Conservation (phyloP, 1,140 invertebrate genomes). For the Berghia stephanieae region DNA sequence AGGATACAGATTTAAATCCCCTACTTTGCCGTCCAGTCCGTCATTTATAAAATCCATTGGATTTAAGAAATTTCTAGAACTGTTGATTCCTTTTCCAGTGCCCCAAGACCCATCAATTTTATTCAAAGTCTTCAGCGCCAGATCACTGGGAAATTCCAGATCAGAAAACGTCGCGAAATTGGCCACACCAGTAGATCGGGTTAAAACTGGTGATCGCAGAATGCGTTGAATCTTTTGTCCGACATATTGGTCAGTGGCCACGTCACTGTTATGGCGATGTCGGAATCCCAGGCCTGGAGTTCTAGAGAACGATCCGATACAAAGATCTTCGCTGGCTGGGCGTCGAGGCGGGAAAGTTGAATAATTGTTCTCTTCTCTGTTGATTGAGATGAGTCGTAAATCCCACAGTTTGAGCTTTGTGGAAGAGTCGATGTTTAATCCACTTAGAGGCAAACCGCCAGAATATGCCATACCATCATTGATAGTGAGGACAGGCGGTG, state of each 20-base stretch:
- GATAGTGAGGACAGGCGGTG: too few relatives aligned
- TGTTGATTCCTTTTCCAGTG: not conserved
- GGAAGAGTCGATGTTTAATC: not conserved
- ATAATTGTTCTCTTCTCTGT: conserved; percentile 24
- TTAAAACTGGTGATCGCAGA: not conserved
- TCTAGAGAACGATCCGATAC: not conserved
- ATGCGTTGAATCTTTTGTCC: conserved; percentile 7
- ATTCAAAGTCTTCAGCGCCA: too few relatives aligned
- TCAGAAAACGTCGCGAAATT: not conserved
- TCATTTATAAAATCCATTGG: not conserved
- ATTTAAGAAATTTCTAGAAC: not conserved
- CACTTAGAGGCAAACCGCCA: too few relatives aligned
- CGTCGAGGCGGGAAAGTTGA: conserved; percentile 20
- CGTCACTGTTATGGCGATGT: conserved; percentile 23
- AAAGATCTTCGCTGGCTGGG: not conserved
- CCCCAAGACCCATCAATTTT: not conserved
- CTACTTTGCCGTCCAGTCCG: not conserved
- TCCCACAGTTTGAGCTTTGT: conserved; percentile 29
- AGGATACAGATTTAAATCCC: not conserved
- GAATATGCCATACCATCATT: too few relatives aligned
- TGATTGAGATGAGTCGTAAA: not conserved
- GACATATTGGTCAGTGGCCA: conserved; percentile 15
- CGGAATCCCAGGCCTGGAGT: not conserved
- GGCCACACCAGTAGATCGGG: not conserved
- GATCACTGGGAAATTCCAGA: too few relatives aligned